These are phyloP conservation scores for Hyaena hyaena DNA, from an alignment of 2,113 vertebrate species.

Conservation along the genomic window DNA sequence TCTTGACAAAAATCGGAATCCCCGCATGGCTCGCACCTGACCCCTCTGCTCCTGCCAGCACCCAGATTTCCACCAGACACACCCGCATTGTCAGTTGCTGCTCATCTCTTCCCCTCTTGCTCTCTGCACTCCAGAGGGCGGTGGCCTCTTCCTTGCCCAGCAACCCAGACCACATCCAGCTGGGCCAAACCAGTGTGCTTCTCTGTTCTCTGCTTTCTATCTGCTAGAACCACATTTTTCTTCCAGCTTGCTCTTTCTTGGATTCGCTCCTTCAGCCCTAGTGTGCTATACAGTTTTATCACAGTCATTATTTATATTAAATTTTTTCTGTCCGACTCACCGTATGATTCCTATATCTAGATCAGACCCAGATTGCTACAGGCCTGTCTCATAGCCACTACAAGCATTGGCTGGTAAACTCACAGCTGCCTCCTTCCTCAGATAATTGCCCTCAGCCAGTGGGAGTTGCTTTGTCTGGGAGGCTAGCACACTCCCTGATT, in stretches of 20 bases:
- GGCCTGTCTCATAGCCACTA: neutral
- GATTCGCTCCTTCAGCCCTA: neutral
- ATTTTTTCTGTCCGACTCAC: neutral
- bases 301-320: neutral
- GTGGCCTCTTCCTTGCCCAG: neutral
- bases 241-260: neutral
- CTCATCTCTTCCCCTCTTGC: accelerated
- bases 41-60: accelerated
- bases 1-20: neutral
- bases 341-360: neutral
- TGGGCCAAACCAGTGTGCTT: too few species aligned
- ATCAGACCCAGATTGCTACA: neutral
- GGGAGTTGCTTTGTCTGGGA: neutral
- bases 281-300: neutral
- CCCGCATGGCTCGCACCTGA: accelerated
- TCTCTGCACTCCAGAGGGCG: neutral
- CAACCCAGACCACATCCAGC: neutral
- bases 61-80: neutral
- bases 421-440: neutral
- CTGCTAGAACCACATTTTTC: neutral
- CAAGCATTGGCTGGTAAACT: neutral
- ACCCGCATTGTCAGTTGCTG: neutral
- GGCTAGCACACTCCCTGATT: neutral
- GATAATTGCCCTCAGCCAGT: neutral
- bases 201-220: neutral